phyloP scores from a whole-genome alignment of 2,888 invertebrate species.

The Lissocephala sabroskyi region DNA sequence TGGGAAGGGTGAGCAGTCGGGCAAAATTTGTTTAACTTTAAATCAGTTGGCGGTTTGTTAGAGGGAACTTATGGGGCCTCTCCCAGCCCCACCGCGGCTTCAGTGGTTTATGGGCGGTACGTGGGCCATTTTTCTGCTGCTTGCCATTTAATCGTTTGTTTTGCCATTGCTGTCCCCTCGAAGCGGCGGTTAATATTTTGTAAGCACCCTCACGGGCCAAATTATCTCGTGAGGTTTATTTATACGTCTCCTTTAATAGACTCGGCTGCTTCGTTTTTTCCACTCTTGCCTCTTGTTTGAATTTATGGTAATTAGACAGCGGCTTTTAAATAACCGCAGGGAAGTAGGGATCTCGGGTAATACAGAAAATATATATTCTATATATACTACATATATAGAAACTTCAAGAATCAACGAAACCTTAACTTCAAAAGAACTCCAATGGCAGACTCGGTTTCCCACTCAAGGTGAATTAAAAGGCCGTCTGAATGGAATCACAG shows the following conservation, averaged over 20 bases:
- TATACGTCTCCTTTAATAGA: conserved; percentile 31
- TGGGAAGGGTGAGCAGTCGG: conserved; percentile 40
- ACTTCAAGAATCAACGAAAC: conserved; percentile 17
- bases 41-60: conserved; percentile 57
- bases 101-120: conserved; percentile 44
- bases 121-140: conserved; percentile 47
- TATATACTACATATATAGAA: too few species aligned
- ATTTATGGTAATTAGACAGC: too few species aligned
- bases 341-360: too few species aligned
- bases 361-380: too few species aligned
- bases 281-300: too few species aligned
- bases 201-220: conserved; percentile 61
- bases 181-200: conserved; percentile 44
- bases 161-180: conserved; percentile 19
- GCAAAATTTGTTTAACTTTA: conserved; percentile 61
- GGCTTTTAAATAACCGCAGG: too few species aligned
- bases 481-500: too few species aligned
- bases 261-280: neutral
- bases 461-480: too few species aligned
- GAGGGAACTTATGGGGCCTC: conserved; percentile 18
- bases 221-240: conserved; percentile 56
- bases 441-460: too few species aligned
- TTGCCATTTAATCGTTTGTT: conserved; percentile 49
- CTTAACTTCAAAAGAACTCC: too few species aligned
- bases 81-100: conserved; percentile 6